These are phyloP conservation scores for Pleuronectes platessa DNA, from an alignment of 2,113 vertebrate species.

Conservation along the genomic window DNA sequence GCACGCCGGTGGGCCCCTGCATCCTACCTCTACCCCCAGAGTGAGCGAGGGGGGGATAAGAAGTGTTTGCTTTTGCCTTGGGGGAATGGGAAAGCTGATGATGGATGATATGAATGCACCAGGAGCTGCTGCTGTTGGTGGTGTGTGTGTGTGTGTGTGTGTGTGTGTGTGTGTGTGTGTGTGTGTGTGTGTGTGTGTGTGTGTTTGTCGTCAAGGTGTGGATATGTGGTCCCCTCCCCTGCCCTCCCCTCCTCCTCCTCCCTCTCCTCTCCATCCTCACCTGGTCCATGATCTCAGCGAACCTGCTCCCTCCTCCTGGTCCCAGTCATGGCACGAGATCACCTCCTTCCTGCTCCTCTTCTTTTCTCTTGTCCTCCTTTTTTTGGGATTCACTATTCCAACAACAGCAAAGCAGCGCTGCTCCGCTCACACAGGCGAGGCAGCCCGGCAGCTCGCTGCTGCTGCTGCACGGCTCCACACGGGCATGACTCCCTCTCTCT, in stretches of 20 bases:
- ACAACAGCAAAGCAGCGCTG: slow-evolving; percentile 8
- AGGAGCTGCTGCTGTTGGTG: slow-evolving; percentile 6
- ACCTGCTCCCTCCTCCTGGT: slow-evolving; percentile 70
- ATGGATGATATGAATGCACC: slow-evolving; percentile 43
- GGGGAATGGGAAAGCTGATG: slow-evolving; percentile 34
- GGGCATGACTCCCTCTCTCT: slow-evolving; percentile 61
- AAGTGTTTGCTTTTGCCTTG: slow-evolving; percentile 45
- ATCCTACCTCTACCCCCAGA: not conserved
- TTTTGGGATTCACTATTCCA: slow-evolving; percentile 45
- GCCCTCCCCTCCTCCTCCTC: slow-evolving; percentile 32
- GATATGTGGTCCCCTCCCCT: slow-evolving; percentile 39
- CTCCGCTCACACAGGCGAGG: slow-evolving; percentile 58
- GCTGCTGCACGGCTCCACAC: slow-evolving; percentile 45
- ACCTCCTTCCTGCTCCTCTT: not conserved
- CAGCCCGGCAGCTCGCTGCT: slow-evolving; percentile 52
- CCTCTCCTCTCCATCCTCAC: slow-evolving; percentile 69
- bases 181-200: not conserved
- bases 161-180: not conserved
- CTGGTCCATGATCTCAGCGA: slow-evolving; percentile 81
- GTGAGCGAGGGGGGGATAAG: not conserved
- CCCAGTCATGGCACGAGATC: slow-evolving; percentile 71
- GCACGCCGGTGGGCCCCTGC: no score
- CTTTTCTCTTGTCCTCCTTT: slow-evolving; percentile 12
- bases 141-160: not conserved
- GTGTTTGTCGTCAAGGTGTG: slow-evolving; percentile 39